phyloP scores from a whole-genome alignment of 2,113 vertebrate genomes.

The Macquaria australasica region DNA sequence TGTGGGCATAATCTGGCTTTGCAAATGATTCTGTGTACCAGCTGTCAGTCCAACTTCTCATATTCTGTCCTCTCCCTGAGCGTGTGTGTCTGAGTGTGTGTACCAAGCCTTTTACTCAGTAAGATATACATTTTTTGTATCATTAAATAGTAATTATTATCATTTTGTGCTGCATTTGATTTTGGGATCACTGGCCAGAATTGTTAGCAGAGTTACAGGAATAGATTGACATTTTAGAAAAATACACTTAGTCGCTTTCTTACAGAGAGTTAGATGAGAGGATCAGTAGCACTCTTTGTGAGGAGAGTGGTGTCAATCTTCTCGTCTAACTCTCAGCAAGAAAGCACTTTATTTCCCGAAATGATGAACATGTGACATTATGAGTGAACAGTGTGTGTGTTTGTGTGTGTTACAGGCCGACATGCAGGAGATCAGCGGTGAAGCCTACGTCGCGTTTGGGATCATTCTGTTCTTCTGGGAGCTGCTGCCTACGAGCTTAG shows the following conservation, averaged over 20 bases:
- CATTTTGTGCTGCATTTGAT: too few species aligned
- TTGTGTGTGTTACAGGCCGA: conserved; percentile 83
- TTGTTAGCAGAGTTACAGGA: neutral
- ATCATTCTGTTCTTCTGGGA: conserved; percentile 97
- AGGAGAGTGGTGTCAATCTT: too few species aligned
- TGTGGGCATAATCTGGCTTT: conserved; percentile 32
- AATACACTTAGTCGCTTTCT: too few species aligned
- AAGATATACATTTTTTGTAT: too few species aligned
- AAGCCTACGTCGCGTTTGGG: conserved; percentile 93
- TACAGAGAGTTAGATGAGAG: too few species aligned
- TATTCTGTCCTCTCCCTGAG: neutral
- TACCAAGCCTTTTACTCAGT: neutral
- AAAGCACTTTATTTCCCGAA: too few species aligned
- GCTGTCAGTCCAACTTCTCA: conserved; percentile 8
- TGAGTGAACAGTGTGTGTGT: conserved; percentile 10
- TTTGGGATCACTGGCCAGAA: neutral
- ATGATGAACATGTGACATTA: too few species aligned
- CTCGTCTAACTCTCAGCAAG: too few species aligned
- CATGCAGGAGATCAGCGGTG: conserved; percentile 85
- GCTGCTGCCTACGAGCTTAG: conserved; percentile 91
- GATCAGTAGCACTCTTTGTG: too few species aligned
- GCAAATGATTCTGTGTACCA: conserved; percentile 11
- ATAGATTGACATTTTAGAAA: too few species aligned
- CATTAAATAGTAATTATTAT: too few species aligned
- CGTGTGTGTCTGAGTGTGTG: neutral